Conservation (phyloP, 2,113 vertebrate genomes). For the Hemiscyllium ocellatum region DNA sequence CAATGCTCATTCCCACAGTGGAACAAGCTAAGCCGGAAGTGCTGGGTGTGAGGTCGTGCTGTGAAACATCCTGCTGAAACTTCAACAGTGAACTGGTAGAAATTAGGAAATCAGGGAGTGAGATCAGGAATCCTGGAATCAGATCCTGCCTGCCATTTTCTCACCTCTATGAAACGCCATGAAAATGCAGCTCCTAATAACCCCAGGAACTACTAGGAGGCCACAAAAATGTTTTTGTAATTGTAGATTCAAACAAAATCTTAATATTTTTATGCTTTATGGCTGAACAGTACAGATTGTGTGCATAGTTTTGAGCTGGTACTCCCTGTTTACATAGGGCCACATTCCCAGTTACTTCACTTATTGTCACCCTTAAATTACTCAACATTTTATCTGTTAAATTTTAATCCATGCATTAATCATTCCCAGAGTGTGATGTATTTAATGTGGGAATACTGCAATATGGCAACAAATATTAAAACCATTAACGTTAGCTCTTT, state of each 20-base stretch:
- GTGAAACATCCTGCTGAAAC: too few relatives aligned
- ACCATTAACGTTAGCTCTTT: not conserved
- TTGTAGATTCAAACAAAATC: not conserved
- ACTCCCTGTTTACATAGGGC: not conserved
- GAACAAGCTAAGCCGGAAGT: too few relatives aligned
- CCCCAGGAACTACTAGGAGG: not conserved
- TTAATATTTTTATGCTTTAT: not conserved
- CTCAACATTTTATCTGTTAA: not conserved
- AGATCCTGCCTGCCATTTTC: too few relatives aligned
- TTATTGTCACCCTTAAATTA: not conserved
- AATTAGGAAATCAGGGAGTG: too few relatives aligned
- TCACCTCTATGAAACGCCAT: too few relatives aligned
- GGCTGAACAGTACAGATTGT: not conserved
- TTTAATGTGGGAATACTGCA: not conserved
- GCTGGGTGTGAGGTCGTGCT: too few relatives aligned
- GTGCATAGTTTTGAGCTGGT: not conserved
- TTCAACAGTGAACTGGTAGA: too few relatives aligned
- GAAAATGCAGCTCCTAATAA: not conserved
- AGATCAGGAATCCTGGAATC: too few relatives aligned
- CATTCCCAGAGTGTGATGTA: not conserved
- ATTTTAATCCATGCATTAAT: not conserved
- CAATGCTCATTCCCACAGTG: too few relatives aligned
- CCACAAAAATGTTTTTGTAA: not conserved
- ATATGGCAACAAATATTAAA: not conserved
- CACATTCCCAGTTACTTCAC: not conserved